These are phyloP conservation scores for Mesoclemmys tuberculata DNA, from an alignment of 2,113 vertebrate species.

Conservation along the genomic window DNA sequence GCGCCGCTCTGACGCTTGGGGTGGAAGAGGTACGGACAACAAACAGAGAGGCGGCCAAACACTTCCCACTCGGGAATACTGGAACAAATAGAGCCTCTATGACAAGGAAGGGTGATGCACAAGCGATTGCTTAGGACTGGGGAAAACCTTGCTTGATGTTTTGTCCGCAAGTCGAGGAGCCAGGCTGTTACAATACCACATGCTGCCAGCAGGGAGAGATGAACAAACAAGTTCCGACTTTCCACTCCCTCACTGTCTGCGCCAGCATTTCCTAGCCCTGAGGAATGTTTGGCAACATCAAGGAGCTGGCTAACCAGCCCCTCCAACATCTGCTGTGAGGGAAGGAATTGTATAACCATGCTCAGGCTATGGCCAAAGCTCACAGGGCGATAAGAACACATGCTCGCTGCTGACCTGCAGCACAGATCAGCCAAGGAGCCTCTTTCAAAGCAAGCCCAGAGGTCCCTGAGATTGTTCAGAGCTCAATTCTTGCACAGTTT, in stretches of 20 bases:
- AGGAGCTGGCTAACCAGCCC: not conserved
- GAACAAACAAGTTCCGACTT: not conserved
- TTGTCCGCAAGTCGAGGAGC: no score
- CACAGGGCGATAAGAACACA: not conserved
- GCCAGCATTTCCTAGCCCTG: not conserved
- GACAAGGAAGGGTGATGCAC: fast-evolving
- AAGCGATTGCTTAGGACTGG: not conserved
- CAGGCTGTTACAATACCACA: not conserved
- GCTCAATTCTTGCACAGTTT: not conserved
- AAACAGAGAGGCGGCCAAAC: not conserved
- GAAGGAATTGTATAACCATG: slow-evolving; percentile 34
- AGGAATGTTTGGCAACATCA: slow-evolving; percentile 23
- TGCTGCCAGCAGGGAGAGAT: not conserved
- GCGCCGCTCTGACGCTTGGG: not conserved
- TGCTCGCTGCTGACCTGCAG: not conserved
- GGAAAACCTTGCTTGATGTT: fast-evolving
- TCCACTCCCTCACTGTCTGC: fast-evolving
- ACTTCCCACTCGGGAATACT: not conserved
- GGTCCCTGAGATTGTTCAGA: not conserved
- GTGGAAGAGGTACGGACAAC: not conserved
- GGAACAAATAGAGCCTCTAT: not conserved
- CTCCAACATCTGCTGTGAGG: not conserved
- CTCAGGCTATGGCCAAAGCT: not conserved
- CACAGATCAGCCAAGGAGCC: not conserved
- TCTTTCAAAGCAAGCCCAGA: not conserved